Evolutionary conservation across 2,797 vertebrate genomes (phyloP), one percentile per base, ranked within the genome.

Genomic region (Numenius phaeopus): DNA sequence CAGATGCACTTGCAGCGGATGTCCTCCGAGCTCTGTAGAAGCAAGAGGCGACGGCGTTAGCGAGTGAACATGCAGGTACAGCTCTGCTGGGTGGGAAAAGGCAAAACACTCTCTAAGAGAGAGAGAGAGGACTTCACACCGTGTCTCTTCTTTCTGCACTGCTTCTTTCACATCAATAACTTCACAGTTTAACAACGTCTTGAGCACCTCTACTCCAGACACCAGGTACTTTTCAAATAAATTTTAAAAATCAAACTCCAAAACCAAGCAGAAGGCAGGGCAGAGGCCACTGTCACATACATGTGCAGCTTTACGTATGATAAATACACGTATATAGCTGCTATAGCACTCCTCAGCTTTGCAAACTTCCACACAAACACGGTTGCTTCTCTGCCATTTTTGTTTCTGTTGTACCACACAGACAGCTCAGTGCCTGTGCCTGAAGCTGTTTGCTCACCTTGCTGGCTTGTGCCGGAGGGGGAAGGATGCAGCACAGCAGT

Each of bases 1-100:
- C 99, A 99, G 98, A 99, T 99, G 94, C 99, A 99, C 95, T 99
- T 99, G 98, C 99, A 99, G 89, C 99, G 99, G 73, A 99, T 99
- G 94, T 99, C 99, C 98, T 99, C 99, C 2, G 99, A 99, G 94
- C 97, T 99, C 99, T 99, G 98, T 10, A 81, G 92, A 81, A 61
- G 26, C 44, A 46, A 95, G 71, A 87, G 75, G n/a, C 76, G 46
- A 37, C 1, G 5, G 47, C 17, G 14, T 17, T 3, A 24, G 40
- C 11, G 49, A 84, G 46, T 3, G 30, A 57, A 10, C 6, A 34
- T 0, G 3, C 2, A 7, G 2, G 5, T 10, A 11, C 24, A n/a
- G 24, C 29, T 47, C 47, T 69, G 62, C 50, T 50, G 7, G 3
- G 24, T 2, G 10, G 10, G 24, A 39, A 37, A 27, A 49, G 40